A percentile compares a stretch with the other conserved stretches of the same genome.
phyloP scores from a whole-genome alignment of 2,113 vertebrate species.

The Pogonocichla stellata region DNA sequence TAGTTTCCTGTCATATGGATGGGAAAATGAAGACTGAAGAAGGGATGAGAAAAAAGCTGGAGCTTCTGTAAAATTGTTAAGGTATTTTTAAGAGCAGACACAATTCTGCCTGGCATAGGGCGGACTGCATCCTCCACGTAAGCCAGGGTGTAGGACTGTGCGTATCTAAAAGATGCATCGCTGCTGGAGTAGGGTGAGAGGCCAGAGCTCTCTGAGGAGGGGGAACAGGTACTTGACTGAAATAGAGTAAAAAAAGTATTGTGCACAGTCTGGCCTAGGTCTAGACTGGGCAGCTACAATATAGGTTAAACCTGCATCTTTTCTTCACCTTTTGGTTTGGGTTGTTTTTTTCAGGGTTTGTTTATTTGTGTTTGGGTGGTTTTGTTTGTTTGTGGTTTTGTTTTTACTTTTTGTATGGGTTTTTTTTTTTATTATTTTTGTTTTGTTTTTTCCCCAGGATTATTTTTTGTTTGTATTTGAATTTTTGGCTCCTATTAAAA shows the following conservation, averaged over 20 bases:
- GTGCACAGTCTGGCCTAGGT: background rate
- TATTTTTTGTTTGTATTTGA: background rate
- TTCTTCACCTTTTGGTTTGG: background rate
- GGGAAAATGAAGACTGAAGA: background rate
- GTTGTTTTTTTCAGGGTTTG: background rate
- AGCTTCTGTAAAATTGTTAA: background rate
- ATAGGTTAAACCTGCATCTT: background rate
- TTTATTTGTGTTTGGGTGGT: background rate
- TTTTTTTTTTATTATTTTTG: background rate
- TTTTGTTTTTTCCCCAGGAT: background rate
- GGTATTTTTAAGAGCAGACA: background rate
- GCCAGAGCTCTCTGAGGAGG: background rate
- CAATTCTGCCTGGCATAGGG: background rate
- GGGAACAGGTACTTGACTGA: background rate
- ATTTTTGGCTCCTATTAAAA: background rate
- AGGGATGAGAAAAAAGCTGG: background rate
- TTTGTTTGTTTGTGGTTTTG: background rate
- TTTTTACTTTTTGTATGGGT: background rate
- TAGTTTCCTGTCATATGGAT: background rate
- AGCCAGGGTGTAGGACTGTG: accelerated
- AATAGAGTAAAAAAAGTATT: background rate
- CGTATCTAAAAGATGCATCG: background rate
- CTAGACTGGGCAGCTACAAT: background rate
- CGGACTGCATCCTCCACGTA: background rate
- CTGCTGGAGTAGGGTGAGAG: background rate